Base-by-base conservation (phyloP, 2,888 invertebrate genomes). In the Xestia xanthographa region DNA sequence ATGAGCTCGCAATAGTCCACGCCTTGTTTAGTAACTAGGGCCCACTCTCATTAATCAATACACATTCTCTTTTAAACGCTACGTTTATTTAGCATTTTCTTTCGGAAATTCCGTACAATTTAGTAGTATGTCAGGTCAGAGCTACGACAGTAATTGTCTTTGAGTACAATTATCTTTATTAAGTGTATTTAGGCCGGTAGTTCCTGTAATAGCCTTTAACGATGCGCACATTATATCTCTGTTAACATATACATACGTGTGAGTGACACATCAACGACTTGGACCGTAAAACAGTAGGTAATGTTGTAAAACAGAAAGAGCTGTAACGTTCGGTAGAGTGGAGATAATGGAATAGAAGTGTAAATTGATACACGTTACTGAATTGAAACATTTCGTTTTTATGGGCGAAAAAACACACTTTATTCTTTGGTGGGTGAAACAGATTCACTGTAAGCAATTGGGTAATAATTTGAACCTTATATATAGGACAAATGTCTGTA, bases 1-100 rank as follows among this genome's bases (percentile, higher is more conserved):
- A 95, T 93, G 91, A 93, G 92, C 87, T 84, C 85, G 86, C 88
- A 87, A 91, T 92, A 92, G 89, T 91, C 92, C 93, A 94, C 93
- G 94, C 91, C 91, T 94, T 92, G 93, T 94, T 95, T 91, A 91
- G 80, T 91, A 95, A 94, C 91, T 92, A 90, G 94, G 88, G 87
- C 93, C 89, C 83, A 90, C 88, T 91, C 91, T 91, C 92, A 90
- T 93, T 93, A 92, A 94, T 95, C 94, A 93, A 93, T 94, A 93
- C 87, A 91, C 92, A 91, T 92, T 93, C 82, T 86, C 81, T 83
- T 86, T 87, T 80, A 84, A 87, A 83, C 79, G 78, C 77, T 66
- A 70, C 82, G 77, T 83, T 87, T 87, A 87, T 74, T 71, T 82
- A 80, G 72, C 75, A 77, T 73, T 84, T 79, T 82, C 80, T 89